phyloP scores from a whole-genome alignment of 2,113 vertebrate species.

The Stegastes partitus region DNA sequence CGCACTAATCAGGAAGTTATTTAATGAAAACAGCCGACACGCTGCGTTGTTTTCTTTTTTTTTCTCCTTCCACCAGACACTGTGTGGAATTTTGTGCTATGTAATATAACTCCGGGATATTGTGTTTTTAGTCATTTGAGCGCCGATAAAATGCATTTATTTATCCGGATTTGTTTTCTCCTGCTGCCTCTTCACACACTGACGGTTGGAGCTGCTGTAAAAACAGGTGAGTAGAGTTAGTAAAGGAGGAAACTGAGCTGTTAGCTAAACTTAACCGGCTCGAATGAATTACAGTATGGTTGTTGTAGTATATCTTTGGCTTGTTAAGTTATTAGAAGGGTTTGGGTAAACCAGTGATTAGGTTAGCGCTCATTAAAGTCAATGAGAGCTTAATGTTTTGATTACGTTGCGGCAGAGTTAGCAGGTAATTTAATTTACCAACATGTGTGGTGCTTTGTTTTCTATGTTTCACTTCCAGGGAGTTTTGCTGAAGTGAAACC shows the following conservation, averaged over 20 bases:
- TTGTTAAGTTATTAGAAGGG: neutral
- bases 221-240: conserved; percentile 60
- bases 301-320: neutral
- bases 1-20: conserved; percentile 66
- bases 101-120: too few species aligned
- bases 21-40: conserved; percentile 17
- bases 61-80: neutral
- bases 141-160: conserved; percentile 38
- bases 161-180: conserved; percentile 15
- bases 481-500: neutral
- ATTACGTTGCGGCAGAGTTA: neutral
- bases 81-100: accelerated
- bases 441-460: neutral
- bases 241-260: neutral
- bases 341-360: neutral
- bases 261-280: neutral
- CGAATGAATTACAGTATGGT: neutral
- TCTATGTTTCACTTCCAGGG: neutral
- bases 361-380: neutral
- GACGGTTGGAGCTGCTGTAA: neutral
- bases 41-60: neutral
- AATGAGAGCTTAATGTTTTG: neutral
- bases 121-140: neutral
- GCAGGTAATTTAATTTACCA: neutral
- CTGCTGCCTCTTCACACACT: conserved; percentile 47